These are phyloP conservation scores for Apaloderma vittatum DNA, from an alignment of 2,113 vertebrate genomes.

Conservation along the genomic window DNA sequence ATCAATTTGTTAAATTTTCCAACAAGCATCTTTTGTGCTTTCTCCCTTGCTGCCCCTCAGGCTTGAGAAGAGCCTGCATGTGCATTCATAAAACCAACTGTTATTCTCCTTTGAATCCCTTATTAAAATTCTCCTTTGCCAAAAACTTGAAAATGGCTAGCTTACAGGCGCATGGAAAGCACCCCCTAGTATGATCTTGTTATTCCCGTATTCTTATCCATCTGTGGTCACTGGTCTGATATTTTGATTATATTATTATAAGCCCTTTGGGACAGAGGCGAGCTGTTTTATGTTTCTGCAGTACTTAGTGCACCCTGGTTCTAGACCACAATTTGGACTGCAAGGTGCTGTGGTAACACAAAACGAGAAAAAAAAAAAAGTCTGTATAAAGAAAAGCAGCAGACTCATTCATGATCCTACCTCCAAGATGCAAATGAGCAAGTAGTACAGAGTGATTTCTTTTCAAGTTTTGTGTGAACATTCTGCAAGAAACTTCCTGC, in stretches of 20 bases:
- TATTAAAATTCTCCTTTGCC: slow-evolving; percentile 64
- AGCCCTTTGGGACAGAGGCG: not conserved
- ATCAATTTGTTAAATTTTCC: slow-evolving; percentile 73
- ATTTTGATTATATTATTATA: not conserved
- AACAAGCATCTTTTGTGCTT: slow-evolving; percentile 75
- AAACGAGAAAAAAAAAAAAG: not conserved
- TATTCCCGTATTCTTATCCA: not conserved
- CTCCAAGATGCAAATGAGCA: not conserved
- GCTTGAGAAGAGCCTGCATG: slow-evolving; percentile 59
- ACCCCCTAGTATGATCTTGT: not conserved
- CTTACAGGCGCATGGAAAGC: not conserved
- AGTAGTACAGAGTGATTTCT: not conserved
- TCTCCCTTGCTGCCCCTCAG: slow-evolving; percentile 66
- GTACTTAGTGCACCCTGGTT: not conserved
- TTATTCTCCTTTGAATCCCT: slow-evolving; percentile 61
- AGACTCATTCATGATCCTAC: not conserved
- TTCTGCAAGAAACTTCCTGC: slow-evolving; percentile 21
- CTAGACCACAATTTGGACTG: not conserved
- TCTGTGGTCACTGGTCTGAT: not conserved
- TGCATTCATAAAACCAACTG: slow-evolving; percentile 69
- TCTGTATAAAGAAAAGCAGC: not conserved
- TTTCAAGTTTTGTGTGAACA: not conserved
- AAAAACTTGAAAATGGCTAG: slow-evolving; percentile 46
- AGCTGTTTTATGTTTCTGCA: not conserved
- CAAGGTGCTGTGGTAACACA: slow-evolving; percentile 7